Evolutionary conservation across 1,140 invertebrate genomes (phyloP).

Genomic region (Adelges cooleyi): DNA sequence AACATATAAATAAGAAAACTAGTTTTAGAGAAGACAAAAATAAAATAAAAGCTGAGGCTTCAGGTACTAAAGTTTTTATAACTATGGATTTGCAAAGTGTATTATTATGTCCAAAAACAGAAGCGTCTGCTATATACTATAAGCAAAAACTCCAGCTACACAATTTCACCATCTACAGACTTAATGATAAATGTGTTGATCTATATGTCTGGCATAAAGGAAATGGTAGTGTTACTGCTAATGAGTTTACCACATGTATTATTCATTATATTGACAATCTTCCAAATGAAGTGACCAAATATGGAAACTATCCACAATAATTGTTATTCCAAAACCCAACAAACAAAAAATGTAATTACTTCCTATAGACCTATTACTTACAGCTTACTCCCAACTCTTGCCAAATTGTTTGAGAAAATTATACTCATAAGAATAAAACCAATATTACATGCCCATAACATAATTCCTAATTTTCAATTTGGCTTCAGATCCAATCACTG

Average conservation of each 20-base stretch:
- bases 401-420: too few relatives aligned
- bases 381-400: too few relatives aligned
- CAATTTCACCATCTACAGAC: constrained; percentile 33
- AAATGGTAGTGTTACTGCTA: constrained; percentile 34
- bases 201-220: constrained; percentile 36
- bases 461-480: too few relatives aligned
- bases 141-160: constrained; percentile 35
- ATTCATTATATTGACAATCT: not conserved
- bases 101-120: constrained; percentile 29
- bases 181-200: constrained; percentile 33
- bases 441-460: too few relatives aligned
- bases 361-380: too few relatives aligned
- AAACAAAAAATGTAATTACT: too few relatives aligned
- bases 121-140: constrained; percentile 32
- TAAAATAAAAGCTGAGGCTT: constrained; percentile 1
- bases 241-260: constrained; percentile 29
- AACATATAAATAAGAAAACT: constrained; percentile 12
- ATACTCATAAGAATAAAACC: too few relatives aligned
- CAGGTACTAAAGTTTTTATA: constrained; percentile 12
- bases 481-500: too few relatives aligned
- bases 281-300: not conserved
- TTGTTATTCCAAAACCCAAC: too few relatives aligned
- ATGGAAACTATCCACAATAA: too few relatives aligned
- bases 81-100: constrained; percentile 29
- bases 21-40: constrained; percentile 25